Percentiles rank a stretch among this genome's conserved stretches.
Evolutionary conservation across 92 coral and sea anemone species (phyloP).

Genomic region (Porites cylindrica): DNA sequence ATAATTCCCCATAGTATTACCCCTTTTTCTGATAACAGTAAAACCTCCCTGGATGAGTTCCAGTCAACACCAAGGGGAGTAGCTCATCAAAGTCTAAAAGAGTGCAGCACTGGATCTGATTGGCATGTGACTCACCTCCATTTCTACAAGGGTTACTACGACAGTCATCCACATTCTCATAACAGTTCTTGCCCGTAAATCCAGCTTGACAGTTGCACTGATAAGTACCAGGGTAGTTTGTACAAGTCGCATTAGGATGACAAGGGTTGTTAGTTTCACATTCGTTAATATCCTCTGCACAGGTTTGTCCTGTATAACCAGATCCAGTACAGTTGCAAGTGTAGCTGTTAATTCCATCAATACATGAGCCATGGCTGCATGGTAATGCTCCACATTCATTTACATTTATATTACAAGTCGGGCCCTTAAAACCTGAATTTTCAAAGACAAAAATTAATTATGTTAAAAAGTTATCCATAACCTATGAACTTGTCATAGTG

Average conservation of each 20-base stretch:
- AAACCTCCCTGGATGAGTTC: too few relatives aligned
- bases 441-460: background rate
- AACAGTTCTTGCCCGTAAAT: slow-evolving; percentile 84
- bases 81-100: too few relatives aligned
- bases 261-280: slow-evolving; percentile 74
- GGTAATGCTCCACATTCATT: slow-evolving; percentile 82
- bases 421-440: slow-evolving; percentile 82
- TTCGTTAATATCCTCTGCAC: slow-evolving; percentile 82
- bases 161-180: slow-evolving; percentile 84
- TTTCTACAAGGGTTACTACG: slow-evolving; percentile 75
- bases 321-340: slow-evolving; percentile 87
- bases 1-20: too few relatives aligned
- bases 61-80: too few relatives aligned
- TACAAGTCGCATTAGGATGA: slow-evolving; percentile 73
- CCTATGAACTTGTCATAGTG: background rate
- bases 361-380: slow-evolving; percentile 73
- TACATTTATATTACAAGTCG: slow-evolving; percentile 75
- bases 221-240: slow-evolving; percentile 80
- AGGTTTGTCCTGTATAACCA: slow-evolving; percentile 81
- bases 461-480: too few relatives aligned
- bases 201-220: slow-evolving; percentile 77
- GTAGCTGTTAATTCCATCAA: slow-evolving; percentile 69
- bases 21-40: too few relatives aligned
- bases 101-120: background rate
- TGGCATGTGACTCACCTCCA: slow-evolving; percentile 65